These are phyloP conservation scores for Dunckerocampus dactyliophorus DNA, from an alignment of 2,113 vertebrate genomes.

Conservation along the genomic window DNA sequence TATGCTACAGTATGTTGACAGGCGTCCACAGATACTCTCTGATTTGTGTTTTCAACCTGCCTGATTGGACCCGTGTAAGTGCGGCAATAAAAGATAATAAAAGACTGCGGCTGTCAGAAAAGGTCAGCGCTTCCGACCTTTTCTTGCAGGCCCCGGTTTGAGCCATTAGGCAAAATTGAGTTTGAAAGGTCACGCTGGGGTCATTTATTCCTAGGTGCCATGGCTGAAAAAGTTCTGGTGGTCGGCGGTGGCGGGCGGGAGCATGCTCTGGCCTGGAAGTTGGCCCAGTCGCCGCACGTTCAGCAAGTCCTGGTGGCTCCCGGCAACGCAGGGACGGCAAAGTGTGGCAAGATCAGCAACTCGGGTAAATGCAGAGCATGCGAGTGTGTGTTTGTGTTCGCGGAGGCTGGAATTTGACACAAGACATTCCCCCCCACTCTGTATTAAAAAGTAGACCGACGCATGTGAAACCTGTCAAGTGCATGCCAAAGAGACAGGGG, in stretches of 20 bases:
- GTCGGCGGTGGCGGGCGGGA: conserved; percentile 87
- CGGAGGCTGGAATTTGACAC: neutral
- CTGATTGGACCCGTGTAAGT: conserved; percentile 28
- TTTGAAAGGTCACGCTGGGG: neutral
- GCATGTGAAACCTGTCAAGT: too few relatives aligned
- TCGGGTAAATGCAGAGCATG: conserved; percentile 65
- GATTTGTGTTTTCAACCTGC: conserved; percentile 39
- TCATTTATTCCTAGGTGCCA: conserved; percentile 52
- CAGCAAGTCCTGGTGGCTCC: conserved; percentile 83
- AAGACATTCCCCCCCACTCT: too few relatives aligned
- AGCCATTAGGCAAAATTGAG: conserved; percentile 41
- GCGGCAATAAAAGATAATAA: conserved; percentile 41
- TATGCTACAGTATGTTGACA: too few relatives aligned
- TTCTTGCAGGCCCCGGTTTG: conserved; percentile 54
- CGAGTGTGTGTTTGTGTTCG: neutral
- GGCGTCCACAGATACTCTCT: neutral
- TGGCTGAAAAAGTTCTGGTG: conserved; percentile 86
- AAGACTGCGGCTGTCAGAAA: conserved; percentile 34
- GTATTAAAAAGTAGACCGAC: too few relatives aligned
- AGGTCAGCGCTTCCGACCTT: conserved; percentile 59
- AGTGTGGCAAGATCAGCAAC: conserved; percentile 80
- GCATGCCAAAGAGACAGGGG: too few relatives aligned
- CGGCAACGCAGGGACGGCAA: conserved; percentile 83
- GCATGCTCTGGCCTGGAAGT: conserved; percentile 86
- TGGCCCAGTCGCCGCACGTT: conserved; percentile 80